phyloP scores from a whole-genome alignment of 2,113 vertebrate genomes.

The Mesitornis unicolor region DNA sequence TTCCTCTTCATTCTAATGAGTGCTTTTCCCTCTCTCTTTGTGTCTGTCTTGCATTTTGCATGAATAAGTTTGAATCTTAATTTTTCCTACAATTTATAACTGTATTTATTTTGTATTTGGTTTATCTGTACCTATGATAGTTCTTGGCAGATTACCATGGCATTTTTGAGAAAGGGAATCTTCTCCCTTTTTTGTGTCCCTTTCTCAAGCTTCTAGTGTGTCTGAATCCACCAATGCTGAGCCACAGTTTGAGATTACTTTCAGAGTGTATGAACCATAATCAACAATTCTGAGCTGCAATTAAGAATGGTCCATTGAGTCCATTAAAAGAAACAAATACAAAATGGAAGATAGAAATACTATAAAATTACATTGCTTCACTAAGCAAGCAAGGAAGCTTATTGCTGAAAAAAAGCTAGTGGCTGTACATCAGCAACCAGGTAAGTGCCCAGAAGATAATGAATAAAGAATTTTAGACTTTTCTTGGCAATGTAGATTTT shows the following conservation, averaged over 20 bases:
- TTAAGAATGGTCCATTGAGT: not conserved
- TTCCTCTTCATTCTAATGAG: not conserved
- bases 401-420: not conserved
- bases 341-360: not conserved
- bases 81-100: not conserved
- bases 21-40: not conserved
- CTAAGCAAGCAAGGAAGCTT: not conserved
- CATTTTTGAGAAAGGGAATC: not conserved
- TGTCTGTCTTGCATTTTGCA: not conserved
- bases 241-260: not conserved
- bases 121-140: not conserved
- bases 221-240: not conserved
- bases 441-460: not conserved
- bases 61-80: not conserved
- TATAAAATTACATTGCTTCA: not conserved
- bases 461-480: not conserved
- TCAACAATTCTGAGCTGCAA: not conserved
- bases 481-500: not conserved
- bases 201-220: not conserved
- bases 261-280: not conserved
- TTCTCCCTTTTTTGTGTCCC: not conserved
- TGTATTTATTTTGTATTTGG: not conserved
- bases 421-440: not conserved
- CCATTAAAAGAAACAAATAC: not conserved
- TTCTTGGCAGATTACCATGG: not conserved